These are phyloP conservation scores for Cricetomys ansorgei DNA, from an alignment of 2,113 vertebrate species.

Conservation along the genomic window DNA sequence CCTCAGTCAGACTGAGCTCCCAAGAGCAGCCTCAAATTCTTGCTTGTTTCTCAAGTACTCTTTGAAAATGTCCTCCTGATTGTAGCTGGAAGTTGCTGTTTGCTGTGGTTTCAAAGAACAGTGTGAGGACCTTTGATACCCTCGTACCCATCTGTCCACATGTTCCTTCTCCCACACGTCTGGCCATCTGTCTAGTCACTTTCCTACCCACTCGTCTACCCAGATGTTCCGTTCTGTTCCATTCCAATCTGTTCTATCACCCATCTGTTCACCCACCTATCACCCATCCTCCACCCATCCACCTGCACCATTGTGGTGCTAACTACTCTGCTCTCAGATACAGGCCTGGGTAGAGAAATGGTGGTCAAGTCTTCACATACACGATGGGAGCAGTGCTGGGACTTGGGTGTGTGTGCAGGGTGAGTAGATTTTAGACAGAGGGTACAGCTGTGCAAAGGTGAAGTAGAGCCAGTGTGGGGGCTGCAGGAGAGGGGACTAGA, in stretches of 20 bases:
- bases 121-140: background rate
- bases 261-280: fast-evolving
- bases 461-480: fast-evolving
- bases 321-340: too few relatives aligned
- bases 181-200: background rate
- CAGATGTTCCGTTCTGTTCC: background rate
- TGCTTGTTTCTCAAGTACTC: fast-evolving
- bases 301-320: background rate
- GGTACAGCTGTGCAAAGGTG: background rate
- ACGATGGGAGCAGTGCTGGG: background rate
- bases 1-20: background rate
- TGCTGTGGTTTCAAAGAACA: background rate
- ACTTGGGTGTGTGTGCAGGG: background rate
- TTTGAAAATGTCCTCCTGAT: background rate
- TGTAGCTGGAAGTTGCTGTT: background rate
- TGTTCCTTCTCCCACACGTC: fast-evolving
- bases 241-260: background rate
- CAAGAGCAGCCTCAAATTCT: background rate
- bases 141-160: background rate
- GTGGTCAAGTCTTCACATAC: fast-evolving
- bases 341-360: background rate
- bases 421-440: background rate
- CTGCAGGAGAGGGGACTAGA: background rate
- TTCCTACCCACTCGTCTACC: too few relatives aligned
- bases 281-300: too few relatives aligned